Evolutionary conservation across 2,888 invertebrate species (phyloP).

Genomic region (Idaea aversata): DNA sequence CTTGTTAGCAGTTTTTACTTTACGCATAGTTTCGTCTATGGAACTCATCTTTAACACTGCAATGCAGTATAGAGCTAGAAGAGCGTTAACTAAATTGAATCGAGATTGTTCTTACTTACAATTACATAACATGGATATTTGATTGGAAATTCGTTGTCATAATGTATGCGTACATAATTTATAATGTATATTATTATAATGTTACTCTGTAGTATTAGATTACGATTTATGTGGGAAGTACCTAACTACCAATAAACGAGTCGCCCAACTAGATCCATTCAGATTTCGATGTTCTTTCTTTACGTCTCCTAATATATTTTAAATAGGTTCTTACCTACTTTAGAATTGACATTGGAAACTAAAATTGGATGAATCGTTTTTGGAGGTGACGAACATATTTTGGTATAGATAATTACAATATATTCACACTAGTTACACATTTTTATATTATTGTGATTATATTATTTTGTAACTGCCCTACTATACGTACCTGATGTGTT

Average conservation of each 20-base stretch:
- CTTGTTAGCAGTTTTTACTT: background rate
- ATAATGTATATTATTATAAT: background rate
- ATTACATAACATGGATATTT: background rate
- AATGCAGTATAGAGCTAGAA: background rate
- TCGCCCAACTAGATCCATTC: background rate
- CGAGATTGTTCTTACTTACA: background rate
- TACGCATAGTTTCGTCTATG: background rate
- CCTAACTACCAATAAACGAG: background rate
- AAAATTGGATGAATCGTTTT: too few species aligned
- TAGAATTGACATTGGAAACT: background rate
- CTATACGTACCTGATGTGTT: too few species aligned
- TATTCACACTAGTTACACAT: too few species aligned
- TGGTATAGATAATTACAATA: too few species aligned
- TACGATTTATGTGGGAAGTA: background rate
- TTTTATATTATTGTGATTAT: too few species aligned
- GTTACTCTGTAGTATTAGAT: background rate
- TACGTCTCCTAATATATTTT: background rate
- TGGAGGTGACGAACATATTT: too few species aligned
- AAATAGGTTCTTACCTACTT: background rate
- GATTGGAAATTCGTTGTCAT: background rate
- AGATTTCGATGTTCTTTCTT: background rate
- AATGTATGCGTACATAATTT: slow-evolving; percentile 3
- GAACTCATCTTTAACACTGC: slow-evolving; percentile 5
- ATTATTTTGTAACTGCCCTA: too few species aligned
- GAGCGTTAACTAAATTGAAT: background rate